Percentiles rank a stretch among this genome's conserved stretches.
These are phyloP conservation scores for Pseudorasbora parva DNA, from an alignment of 2,113 vertebrate genomes.

Conservation along the genomic window DNA sequence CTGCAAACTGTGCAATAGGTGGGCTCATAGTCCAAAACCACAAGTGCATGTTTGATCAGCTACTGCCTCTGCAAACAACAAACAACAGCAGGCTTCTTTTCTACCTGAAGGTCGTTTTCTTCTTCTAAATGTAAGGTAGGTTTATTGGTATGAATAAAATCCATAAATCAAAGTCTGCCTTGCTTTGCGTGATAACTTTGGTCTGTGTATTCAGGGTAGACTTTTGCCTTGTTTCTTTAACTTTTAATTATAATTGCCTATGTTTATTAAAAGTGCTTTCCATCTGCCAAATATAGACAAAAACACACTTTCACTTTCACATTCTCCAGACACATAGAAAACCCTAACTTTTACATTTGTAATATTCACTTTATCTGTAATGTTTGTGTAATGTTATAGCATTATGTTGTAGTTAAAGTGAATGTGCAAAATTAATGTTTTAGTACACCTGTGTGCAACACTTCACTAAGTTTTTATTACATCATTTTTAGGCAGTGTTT, in stretches of 20 bases:
- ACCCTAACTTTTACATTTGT: no score
- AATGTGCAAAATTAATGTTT: not conserved
- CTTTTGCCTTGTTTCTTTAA: not conserved
- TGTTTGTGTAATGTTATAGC: not conserved
- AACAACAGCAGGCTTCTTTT: not conserved
- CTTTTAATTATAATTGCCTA: not conserved
- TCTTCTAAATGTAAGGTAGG: not conserved
- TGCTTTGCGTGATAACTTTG: not conserved
- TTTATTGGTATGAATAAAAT: not conserved
- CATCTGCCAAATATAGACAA: no score
- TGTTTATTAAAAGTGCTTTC: not conserved
- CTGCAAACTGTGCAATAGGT: not conserved
- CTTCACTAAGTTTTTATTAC: not conserved
- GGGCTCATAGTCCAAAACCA: constrained; percentile 7
- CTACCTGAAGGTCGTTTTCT: not conserved
- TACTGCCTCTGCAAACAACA: constrained; percentile 17
- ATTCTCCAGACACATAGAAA: no score
- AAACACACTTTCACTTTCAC: no score
- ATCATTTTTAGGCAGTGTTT: not conserved
- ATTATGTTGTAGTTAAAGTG: not conserved
- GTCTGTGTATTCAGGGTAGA: not conserved
- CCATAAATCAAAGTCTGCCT: not conserved
- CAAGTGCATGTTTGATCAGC: not conserved
- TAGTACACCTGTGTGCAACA: not conserved
- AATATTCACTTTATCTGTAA: not conserved